Evolutionary conservation across 2,888 invertebrate genomes (phyloP).

Genomic region (Smittia sp.): DNA sequence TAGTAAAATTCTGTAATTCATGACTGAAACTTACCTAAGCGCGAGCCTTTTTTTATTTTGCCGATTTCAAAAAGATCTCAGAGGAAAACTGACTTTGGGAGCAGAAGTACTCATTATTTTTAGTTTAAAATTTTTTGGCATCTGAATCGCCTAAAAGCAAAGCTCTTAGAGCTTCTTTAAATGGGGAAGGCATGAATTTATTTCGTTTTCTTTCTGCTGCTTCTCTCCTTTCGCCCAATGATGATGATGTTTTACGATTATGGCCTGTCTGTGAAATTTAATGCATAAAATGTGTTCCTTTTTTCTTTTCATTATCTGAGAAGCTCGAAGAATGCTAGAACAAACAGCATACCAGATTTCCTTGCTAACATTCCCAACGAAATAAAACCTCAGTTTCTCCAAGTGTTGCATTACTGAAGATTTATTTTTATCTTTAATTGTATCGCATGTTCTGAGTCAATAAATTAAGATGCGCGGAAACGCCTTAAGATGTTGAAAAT

Average conservation of each 20-base stretch:
- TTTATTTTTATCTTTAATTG: not conserved
- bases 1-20: no score
- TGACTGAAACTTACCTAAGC: no score
- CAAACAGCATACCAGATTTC: not conserved
- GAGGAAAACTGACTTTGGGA: no score
- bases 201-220: not conserved
- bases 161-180: no score
- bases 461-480: not conserved
- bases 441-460: not conserved
- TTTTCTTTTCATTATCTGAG: constrained; percentile 21
- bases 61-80: not conserved
- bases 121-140: no score
- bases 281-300: constrained; percentile 37
- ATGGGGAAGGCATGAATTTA: no score
- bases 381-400: not conserved
- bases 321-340: not conserved
- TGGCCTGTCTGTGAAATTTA: constrained; percentile 31
- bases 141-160: no score
- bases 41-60: no score
- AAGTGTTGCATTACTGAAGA: not conserved
- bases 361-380: not conserved
- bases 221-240: not conserved
- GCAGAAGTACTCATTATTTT: no score
- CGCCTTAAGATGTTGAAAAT: no score
- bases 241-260: constrained; percentile 34